Conservation (phyloP, 1,140 invertebrate species). For the Aphelinus certus region DNA sequence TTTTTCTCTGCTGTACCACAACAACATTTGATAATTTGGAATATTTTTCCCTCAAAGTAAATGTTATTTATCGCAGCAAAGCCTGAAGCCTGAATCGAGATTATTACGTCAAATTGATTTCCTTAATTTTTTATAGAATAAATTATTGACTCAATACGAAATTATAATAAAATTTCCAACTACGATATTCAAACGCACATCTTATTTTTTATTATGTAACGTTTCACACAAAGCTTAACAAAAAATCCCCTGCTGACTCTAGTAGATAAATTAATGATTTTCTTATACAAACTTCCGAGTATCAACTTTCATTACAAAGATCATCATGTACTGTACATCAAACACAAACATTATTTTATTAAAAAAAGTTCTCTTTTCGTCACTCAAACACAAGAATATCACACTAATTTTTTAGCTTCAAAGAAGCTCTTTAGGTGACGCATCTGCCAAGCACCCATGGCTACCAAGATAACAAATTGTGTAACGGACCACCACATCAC, state of each 20-base stretch:
- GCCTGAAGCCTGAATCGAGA: too few species aligned
- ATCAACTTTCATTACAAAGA: slow-evolving; percentile 33
- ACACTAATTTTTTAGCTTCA: slow-evolving; percentile 99
- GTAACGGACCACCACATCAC: slow-evolving; percentile 98
- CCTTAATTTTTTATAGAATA: too few species aligned
- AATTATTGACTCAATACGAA: too few species aligned
- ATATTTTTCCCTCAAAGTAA: too few species aligned
- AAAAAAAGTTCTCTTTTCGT: slow-evolving; percentile 27
- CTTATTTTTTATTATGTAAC: slow-evolving; percentile 13
- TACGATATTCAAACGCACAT: too few species aligned
- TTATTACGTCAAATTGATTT: too few species aligned
- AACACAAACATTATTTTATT: slow-evolving; percentile 30
- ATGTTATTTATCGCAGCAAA: too few species aligned
- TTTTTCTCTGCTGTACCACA: too few species aligned
- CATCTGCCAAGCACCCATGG: slow-evolving; percentile 99
- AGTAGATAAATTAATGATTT: slow-evolving; percentile 28
- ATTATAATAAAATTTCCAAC: too few species aligned
- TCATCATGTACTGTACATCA: slow-evolving; percentile 30
- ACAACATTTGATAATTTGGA: too few species aligned
- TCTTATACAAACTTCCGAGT: slow-evolving; percentile 23
- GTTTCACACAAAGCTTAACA: slow-evolving; percentile 17
- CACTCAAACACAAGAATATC: slow-evolving; percentile 54
- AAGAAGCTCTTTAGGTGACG: slow-evolving; percentile 99
- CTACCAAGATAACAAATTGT: slow-evolving; percentile 89
- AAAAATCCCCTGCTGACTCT: slow-evolving; percentile 6